A percentile compares a stretch with the other conserved stretches of the same genome.
Evolutionary conservation across 2,797 vertebrate genomes (phyloP).

Genomic region (Parauchenoglanis ngamensis): DNA sequence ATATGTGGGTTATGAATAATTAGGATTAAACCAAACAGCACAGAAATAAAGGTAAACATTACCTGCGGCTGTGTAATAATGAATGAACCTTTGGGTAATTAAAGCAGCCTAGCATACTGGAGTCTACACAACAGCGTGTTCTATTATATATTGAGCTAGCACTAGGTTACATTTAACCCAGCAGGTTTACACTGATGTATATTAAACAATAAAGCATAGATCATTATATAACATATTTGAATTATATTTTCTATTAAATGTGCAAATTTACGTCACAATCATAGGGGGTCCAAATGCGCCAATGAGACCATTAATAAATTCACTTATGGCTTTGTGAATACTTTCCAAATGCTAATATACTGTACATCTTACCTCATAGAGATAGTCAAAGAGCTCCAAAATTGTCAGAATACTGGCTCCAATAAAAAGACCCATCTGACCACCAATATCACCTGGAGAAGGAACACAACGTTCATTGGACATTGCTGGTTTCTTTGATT

Average conservation of each 20-base stretch:
- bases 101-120: not conserved
- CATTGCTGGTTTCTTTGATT: not conserved
- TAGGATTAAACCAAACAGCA: not conserved
- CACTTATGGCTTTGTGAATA: not conserved
- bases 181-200: not conserved
- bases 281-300: not conserved
- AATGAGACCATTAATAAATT: not conserved
- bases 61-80: not conserved
- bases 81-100: not conserved
- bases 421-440: slow-evolving; percentile 98
- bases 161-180: not conserved
- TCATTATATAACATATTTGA: not conserved
- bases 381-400: slow-evolving; percentile 95
- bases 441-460: slow-evolving; percentile 91
- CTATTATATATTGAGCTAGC: not conserved
- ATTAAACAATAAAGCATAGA: not conserved
- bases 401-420: slow-evolving; percentile 98
- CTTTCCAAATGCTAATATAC: not conserved
- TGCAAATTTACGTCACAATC: not conserved
- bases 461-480: not conserved
- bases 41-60: not conserved
- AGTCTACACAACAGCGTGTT: not conserved
- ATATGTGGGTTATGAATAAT: not conserved
- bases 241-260: not conserved
- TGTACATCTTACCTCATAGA: slow-evolving; percentile 87